These are phyloP conservation scores for Bombyx mandarina DNA, from an alignment of 1,140 invertebrate genomes.

Conservation along the genomic window DNA sequence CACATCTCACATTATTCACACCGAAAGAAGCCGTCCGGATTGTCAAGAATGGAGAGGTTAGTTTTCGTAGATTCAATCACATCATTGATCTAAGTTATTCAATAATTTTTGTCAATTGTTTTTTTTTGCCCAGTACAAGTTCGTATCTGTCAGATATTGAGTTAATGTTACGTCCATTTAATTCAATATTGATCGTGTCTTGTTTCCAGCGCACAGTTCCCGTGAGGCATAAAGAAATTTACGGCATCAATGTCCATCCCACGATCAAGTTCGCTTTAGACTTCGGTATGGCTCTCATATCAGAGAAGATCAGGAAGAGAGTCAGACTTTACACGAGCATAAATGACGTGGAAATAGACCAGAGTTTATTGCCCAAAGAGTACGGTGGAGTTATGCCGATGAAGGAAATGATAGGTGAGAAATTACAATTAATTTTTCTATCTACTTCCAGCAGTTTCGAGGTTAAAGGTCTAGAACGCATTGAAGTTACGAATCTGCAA, in stretches of 20 bases:
- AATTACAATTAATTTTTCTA: background rate
- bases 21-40: constrained; percentile 83
- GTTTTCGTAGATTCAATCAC: background rate
- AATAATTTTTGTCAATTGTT: no score
- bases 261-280: constrained; percentile 85
- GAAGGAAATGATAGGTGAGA: constrained; percentile 85
- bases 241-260: constrained; percentile 82
- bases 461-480: background rate
- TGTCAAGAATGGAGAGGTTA: constrained; percentile 84
- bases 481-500: background rate
- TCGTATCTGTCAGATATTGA: no score
- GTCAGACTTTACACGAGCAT: constrained; percentile 79
- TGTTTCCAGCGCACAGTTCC: constrained; percentile 80
- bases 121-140: no score
- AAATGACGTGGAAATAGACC: constrained; percentile 74
- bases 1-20: constrained; percentile 82
- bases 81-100: constrained; percentile 1
- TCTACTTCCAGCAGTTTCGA: background rate
- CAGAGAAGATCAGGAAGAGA: constrained; percentile 84
- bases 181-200: no score
- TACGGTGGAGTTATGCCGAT: constrained; percentile 86
- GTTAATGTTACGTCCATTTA: no score
- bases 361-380: constrained; percentile 81
- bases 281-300: constrained; percentile 85
- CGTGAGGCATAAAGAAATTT: constrained; percentile 87